Evolutionary conservation across 1,140 invertebrate genomes (phyloP), one percentile per base, ranked within the genome.

Genomic region (Euura saliciscinereae): DNA sequence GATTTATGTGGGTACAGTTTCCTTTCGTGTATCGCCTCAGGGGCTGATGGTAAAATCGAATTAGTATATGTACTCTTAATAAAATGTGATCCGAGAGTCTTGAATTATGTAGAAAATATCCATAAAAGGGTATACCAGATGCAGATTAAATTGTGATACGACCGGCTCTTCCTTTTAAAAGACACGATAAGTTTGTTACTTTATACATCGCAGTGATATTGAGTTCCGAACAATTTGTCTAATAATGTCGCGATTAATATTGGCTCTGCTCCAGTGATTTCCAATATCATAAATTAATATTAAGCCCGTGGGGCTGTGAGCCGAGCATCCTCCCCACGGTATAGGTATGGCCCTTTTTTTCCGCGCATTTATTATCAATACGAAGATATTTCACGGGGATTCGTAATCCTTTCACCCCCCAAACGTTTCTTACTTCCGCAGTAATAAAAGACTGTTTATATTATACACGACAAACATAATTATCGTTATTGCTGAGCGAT

Each of bases 261-360:
- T 59, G 51, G 51, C 51, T 59, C 51, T 59, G 51, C 51, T 59
- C 13, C 51, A n/a, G 51, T 4, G 51, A 59, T 59, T 59, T 3
- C 51, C 51, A 59, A 59, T 59, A 59, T 59, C 51, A 59, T 59
- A 59, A 59, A 59, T 59, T 59, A 59, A 59, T 59, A 59, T 59
- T 11, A 59, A 59, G 13, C 51, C 10, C 13, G 10, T 59, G 28
- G 28, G 28, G 28, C 13, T 59, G 51, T 59, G 2, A 2, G 51
- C 8, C 28, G 28, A 28, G 28, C 28, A 28, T 28, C 1, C 28
- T 28, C 28, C 28, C 28, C 28, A 28, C 28, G 28, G 28, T 28
- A 28, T 28, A 28, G 28, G 28, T 28, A 28, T 28, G 28, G 28
- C 28, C 28, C 0, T 28, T 28, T 28, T 28, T 28, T 28, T 28